Evolutionary conservation across 2,888 invertebrate species (phyloP), one percentile per base, ranked within the genome.

Genomic region (Nomada fabriciana): DNA sequence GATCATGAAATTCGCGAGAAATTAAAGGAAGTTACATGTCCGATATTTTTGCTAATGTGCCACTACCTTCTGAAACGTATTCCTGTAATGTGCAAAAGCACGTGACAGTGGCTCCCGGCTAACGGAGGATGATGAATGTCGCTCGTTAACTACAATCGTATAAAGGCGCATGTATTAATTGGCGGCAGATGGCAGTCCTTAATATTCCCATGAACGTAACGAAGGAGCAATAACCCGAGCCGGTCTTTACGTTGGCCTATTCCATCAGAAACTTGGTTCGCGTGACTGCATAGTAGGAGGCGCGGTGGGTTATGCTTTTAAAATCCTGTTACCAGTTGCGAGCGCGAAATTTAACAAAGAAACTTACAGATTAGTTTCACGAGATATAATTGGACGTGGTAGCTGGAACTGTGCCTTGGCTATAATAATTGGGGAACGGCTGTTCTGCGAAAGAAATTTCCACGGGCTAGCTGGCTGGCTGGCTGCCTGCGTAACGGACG

Each of bases 311-410:
- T 85, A 85, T 80, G 85, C 85, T 84, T 88, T 86, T 79, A 88
- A 87, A 88, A 88, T 84, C 86, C 84, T 76, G 86, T 89, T 89
- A 89, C 83, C 73, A 67, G 86, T 85, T 81, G 77, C 80, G 73
- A 76, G 80, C 78, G 70, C 60, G 80, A 80, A 85, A 85, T 79
- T 79, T 76, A 75, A 68, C 61, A 80, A 83, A 86, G 89, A 88
- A 89, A 89, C 86, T 89, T 89, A 83, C 81, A 76, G 84, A 87
- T 89, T 89, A 89, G 89, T 89, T 89, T 81, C 82, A 60, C 77
- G 80, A 79, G 77, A 82, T 86, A 88, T 89, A 89, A 89, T 88
- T 89, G 88, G 80, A 76, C 75, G 70, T 71, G 73, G 83, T 86
- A 61, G 76, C 50, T 83, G 86, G 77, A 83, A 86, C 80, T 86